Percentiles rank a stretch among this genome's conserved stretches.
phyloP scores from a whole-genome alignment of 1,140 invertebrate genomes.

The Penaeus indicus region DNA sequence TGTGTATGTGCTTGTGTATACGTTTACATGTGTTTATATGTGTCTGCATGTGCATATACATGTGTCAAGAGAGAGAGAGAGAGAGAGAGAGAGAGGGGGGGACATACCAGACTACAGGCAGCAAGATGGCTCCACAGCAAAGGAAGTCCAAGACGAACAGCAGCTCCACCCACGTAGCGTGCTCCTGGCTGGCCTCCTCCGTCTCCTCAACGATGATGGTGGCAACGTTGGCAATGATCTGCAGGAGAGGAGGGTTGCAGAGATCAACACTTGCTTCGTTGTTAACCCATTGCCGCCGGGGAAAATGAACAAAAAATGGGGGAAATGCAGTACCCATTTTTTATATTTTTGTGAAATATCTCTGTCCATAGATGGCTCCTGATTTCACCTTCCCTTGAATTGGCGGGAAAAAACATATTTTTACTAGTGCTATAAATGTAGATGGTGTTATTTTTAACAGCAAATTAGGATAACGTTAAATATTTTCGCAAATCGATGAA shows the following conservation, averaged over 20 bases:
- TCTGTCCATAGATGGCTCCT: no score
- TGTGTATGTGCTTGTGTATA: not conserved
- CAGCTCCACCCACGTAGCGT: constrained; percentile 92
- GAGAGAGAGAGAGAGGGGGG: no score
- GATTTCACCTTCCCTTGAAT: no score
- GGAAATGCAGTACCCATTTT: no score
- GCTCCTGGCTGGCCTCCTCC: constrained; percentile 91
- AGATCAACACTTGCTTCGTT: not conserved
- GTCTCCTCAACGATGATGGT: constrained; percentile 98
- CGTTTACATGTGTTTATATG: not conserved
- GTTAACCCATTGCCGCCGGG: not conserved
- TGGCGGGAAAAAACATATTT: no score
- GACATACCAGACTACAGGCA: constrained; percentile 89
- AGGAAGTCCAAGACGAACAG: constrained; percentile 95
- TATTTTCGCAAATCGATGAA: no score
- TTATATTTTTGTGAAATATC: no score
- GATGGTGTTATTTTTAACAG: no score
- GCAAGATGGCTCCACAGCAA: constrained; percentile 97
- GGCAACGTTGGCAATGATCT: constrained; percentile 96
- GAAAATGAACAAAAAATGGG: no score
- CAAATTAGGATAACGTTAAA: no score
- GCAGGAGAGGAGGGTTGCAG: constrained; percentile 33
- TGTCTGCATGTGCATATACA: not conserved
- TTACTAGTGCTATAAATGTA: no score
- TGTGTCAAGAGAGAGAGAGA: not conserved